These are phyloP conservation scores for Podarcis cretensis DNA, from an alignment of 2,113 vertebrate genomes.

Conservation along the genomic window DNA sequence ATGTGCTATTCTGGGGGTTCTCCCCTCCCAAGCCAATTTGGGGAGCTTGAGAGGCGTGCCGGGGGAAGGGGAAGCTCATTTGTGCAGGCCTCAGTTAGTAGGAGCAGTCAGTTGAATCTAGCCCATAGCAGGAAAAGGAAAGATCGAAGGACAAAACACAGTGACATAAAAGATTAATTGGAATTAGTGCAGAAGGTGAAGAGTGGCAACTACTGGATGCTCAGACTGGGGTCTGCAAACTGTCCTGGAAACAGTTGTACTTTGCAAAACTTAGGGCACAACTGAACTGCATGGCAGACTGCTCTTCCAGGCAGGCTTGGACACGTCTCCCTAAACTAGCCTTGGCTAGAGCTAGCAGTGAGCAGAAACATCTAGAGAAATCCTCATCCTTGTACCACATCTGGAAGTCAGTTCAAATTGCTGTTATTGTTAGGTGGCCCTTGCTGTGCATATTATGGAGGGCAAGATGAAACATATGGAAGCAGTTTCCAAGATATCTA, in stretches of 20 bases:
- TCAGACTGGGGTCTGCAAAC: neutral
- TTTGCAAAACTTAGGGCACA: neutral
- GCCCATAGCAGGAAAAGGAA: neutral
- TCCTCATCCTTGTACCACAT: neutral
- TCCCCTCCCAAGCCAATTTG: too few species aligned
- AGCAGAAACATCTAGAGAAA: neutral
- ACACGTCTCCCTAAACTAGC: too few species aligned
- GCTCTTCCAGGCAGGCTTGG: neutral
- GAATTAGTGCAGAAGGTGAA: neutral
- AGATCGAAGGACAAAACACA: neutral
- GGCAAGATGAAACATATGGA: neutral
- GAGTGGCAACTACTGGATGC: neutral
- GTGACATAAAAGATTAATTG: neutral
- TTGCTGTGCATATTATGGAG: neutral
- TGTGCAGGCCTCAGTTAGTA: too few species aligned
- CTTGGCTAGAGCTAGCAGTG: neutral
- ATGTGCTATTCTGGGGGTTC: too few species aligned
- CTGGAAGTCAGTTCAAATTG: neutral
- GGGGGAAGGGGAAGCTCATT: too few species aligned
- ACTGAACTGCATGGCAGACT: neutral
- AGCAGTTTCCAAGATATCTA: neutral
- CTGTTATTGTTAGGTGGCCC: neutral
- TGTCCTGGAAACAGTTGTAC: neutral
- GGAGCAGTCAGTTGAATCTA: too few species aligned
- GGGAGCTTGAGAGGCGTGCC: too few species aligned